Conservation (phyloP, 2,113 vertebrate species). For the Psephotus haematonotus region DNA sequence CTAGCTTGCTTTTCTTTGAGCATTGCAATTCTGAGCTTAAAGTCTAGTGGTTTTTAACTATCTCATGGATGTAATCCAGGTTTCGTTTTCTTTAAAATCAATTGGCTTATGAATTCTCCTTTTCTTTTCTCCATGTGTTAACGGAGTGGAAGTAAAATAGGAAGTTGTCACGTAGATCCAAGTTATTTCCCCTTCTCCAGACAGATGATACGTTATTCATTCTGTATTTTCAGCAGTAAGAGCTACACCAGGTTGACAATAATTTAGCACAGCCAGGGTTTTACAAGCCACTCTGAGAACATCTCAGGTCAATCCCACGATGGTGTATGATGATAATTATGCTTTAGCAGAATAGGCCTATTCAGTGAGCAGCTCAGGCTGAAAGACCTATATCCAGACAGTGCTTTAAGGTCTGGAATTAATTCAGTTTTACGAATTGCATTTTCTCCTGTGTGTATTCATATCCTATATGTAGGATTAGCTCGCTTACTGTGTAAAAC, state of each 20-base stretch:
- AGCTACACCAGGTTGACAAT: not conserved
- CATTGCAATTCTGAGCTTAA: not conserved
- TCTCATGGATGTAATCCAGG: not conserved
- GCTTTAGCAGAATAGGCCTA: not conserved
- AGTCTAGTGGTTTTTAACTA: not conserved
- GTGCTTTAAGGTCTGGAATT: not conserved
- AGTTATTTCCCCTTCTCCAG: not conserved
- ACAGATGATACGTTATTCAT: not conserved
- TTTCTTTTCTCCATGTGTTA: not conserved
- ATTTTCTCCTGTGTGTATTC: not conserved
- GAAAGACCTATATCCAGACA: not conserved
- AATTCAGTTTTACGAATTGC: not conserved
- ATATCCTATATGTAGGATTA: not conserved
- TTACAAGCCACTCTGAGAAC: not conserved
- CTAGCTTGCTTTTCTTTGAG: not conserved
- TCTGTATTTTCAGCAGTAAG: not conserved
- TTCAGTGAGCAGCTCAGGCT: not conserved
- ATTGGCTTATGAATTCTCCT: not conserved
- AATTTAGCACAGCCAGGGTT: not conserved
- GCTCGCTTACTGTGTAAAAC: not conserved
- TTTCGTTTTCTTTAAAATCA: conserved; percentile 29
- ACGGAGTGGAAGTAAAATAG: not conserved
- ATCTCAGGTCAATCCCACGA: not conserved
- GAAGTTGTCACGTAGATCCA: not conserved
- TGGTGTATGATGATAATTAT: not conserved